phyloP scores from a whole-genome alignment of 2,113 vertebrate species.

The Coracopsis vasa region DNA sequence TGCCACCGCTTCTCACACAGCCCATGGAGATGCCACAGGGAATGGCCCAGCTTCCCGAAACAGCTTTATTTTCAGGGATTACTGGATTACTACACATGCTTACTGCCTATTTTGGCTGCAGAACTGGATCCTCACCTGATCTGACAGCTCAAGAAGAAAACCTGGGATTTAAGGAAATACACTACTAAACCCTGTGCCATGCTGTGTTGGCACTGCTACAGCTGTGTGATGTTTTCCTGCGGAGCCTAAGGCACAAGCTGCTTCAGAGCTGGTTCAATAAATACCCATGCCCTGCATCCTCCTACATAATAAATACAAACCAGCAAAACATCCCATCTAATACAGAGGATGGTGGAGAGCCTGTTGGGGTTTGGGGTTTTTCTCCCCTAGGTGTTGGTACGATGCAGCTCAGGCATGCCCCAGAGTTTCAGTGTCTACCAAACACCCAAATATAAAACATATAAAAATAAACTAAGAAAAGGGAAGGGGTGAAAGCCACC shows the following conservation, averaged over 20 bases:
- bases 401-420: background rate
- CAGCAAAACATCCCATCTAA: background rate
- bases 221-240: background rate
- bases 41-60: background rate
- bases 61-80: background rate
- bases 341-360: background rate
- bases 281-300: background rate
- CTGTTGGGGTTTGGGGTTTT: background rate
- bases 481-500: background rate
- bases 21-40: background rate
- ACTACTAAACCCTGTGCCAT: background rate
- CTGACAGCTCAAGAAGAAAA: background rate
- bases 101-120: background rate
- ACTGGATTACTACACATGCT: background rate
- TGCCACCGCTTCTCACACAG: rapidly evolving
- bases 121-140: background rate
- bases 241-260: background rate
- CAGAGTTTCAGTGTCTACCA: background rate
- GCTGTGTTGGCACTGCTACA: background rate
- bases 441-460: background rate
- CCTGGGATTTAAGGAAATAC: background rate
- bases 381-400: rapidly evolving
- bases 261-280: rapidly evolving
- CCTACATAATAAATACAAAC: background rate
- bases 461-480: background rate